Evolutionary conservation across 2,888 invertebrate genomes (phyloP).

Genomic region (Diloba caeruleocephala): DNA sequence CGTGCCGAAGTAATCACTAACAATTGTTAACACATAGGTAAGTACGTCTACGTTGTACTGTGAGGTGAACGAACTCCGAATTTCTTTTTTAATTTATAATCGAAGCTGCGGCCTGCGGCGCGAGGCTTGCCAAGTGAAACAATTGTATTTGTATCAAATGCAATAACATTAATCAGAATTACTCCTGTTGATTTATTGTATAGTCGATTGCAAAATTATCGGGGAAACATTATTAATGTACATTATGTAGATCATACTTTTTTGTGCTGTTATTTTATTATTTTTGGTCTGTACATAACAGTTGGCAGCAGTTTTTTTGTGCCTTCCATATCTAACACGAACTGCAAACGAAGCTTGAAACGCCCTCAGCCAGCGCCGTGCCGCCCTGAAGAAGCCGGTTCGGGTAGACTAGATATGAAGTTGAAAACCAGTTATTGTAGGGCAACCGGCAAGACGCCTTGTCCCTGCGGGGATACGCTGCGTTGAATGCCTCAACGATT

Average conservation of each 20-base stretch:
- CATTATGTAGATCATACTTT: not conserved
- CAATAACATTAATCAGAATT: constrained; percentile 20
- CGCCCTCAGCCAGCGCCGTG: no score
- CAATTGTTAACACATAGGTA: constrained; percentile 60
- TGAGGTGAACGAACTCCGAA: constrained; percentile 51
- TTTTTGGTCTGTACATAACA: no score
- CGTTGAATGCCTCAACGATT: no score
- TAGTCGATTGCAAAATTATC: not conserved
- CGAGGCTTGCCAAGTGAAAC: constrained; percentile 46
- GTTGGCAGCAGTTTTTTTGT: no score
- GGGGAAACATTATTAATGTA: not conserved
- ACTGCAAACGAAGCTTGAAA: no score
- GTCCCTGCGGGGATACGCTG: no score
- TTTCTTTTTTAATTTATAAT: constrained; percentile 43
- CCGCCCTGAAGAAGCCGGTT: no score
- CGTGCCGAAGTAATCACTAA: constrained; percentile 72
- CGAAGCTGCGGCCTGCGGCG: constrained; percentile 13
- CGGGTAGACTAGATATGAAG: no score
- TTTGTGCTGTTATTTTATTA: no score
- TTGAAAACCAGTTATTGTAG: no score
- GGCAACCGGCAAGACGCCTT: no score
- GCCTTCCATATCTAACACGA: no score
- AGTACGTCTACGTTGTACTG: constrained; percentile 5
- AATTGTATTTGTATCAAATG: constrained; percentile 22
- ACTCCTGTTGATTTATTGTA: constrained; percentile 5